Evolutionary conservation across 2,113 vertebrate species (phyloP).

Genomic region (Grallaria varia): DNA sequence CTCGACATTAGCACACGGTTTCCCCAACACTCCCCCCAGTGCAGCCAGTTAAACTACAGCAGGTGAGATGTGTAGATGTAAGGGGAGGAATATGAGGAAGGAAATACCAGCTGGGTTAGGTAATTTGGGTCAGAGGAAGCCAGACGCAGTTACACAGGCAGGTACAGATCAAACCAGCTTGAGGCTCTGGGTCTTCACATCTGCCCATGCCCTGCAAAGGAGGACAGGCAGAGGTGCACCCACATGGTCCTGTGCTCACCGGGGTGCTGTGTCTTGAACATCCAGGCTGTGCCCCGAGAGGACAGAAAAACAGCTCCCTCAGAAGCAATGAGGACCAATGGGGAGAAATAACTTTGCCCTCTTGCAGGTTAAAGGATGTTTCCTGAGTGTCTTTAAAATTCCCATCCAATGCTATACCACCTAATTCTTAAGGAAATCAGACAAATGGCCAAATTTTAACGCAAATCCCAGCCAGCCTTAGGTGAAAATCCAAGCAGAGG

Average conservation of each 20-base stretch:
- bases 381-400: neutral
- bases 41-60: slow-evolving; percentile 34
- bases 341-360: neutral
- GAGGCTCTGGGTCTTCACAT: neutral
- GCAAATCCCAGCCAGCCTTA: fast-evolving
- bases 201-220: neutral
- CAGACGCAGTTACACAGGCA: slow-evolving; percentile 22
- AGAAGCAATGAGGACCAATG: neutral
- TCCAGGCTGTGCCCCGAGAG: neutral
- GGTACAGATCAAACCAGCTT: slow-evolving; percentile 36
- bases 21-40: neutral
- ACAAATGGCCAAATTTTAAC: neutral
- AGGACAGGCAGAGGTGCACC: neutral
- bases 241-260: fast-evolving
- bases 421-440: neutral
- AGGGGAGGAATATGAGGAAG: slow-evolving; percentile 62
- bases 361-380: neutral
- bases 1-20: neutral
- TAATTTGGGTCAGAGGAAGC: slow-evolving; percentile 65
- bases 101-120: slow-evolving; percentile 62
- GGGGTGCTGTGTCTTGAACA: neutral
- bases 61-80: slow-evolving; percentile 44
- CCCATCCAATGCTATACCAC: neutral
- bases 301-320: neutral
- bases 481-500: neutral